Conservation (phyloP, 2,797 vertebrate genomes). For the Aphelocoma californica region DNA sequence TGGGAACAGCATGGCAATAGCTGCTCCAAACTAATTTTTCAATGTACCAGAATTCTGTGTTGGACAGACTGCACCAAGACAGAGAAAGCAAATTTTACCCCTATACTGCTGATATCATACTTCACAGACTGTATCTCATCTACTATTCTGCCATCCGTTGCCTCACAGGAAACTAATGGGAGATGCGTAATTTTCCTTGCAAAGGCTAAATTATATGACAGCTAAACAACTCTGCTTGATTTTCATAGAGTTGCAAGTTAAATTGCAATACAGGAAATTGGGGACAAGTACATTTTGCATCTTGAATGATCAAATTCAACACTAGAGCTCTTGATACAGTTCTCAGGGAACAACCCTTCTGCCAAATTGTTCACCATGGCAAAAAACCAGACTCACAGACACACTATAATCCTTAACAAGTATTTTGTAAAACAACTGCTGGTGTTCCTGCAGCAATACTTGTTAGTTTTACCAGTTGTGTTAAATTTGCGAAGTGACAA, state of each 20-base stretch:
- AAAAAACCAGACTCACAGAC: neutral
- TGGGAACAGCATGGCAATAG: neutral
- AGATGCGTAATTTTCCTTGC: neutral
- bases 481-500: slow-evolving; percentile 18
- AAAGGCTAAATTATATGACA: neutral
- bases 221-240: neutral
- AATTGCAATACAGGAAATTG: neutral
- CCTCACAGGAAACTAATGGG: neutral
- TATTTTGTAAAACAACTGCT: neutral
- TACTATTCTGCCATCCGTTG: neutral
- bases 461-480: neutral
- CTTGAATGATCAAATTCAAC: neutral
- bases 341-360: neutral
- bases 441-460: neutral
- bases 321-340: neutral
- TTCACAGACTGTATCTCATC: neutral
- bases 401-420: neutral
- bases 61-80: neutral
- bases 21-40: neutral
- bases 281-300: neutral
- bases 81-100: neutral
- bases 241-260: neutral
- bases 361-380: neutral
- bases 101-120: neutral
- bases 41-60: neutral